Evolutionary conservation across 2,888 invertebrate genomes (phyloP), one percentile per base, ranked within the genome.

Genomic region (Pseudococcus longispinus): DNA sequence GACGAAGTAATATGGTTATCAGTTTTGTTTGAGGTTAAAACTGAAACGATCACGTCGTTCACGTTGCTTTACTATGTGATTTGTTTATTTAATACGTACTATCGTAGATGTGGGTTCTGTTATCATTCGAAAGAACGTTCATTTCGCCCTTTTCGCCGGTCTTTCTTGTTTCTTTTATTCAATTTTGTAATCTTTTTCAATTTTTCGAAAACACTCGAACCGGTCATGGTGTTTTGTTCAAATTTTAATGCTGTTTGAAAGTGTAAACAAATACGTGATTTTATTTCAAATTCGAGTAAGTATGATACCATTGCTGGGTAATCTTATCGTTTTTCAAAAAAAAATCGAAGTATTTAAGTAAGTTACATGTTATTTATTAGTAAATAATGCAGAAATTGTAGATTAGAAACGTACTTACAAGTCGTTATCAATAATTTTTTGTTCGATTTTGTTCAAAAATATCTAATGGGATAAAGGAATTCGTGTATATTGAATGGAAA

Each of bases 21-120:
- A 85, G 85, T 85, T 15, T 77, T 37, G 77, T 37, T 37, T 37
- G 37, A 84, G 23, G 84, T 60, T 84, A 70, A 70, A 70, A 70
- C 60, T 60, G 70, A 85, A 60, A 85, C 85, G 85, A 70, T 85
- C 85, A 85, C 85, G 85, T 85, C 74, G 60, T 85, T 42, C 37
- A 44, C 23, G 85, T 15, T 11, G 85, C 84, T 84, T 32, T 32
- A 46, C 51, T 65, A 74, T 85, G 85, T 85, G 85, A 85, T 65
- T 70, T 85, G 85, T 85, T 85, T 85, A 65, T 42, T 18, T 85
- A 85, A 85, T 80, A 42, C 23, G 23, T 18, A 32, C 18, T 1
- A 18, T 70, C 70, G 70, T 9, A 20, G 77, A 29, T 80, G 77
- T 11, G 29, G 15, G 23, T 80, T 80, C 18, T 13, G 20, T 80